Evolutionary conservation across 2,888 invertebrate species (phyloP).

Genomic region (Lapara coniferarum): DNA sequence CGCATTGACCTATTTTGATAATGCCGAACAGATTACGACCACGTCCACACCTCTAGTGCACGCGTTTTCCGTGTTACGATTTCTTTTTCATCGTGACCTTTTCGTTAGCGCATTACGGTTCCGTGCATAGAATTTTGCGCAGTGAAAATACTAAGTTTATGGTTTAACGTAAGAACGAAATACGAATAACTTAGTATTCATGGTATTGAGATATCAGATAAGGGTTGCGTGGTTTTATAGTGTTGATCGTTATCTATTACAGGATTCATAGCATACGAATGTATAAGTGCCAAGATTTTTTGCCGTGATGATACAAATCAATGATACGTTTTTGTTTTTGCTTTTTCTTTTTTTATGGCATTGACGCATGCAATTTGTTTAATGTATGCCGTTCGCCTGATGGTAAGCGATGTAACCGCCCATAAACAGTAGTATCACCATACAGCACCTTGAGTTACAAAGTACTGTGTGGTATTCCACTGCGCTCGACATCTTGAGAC

Average conservation of each 20-base stretch:
- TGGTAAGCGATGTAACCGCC: no score
- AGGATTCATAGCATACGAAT: no score
- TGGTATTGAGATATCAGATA: not conserved
- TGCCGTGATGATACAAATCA: no score
- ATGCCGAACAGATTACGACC: constrained; percentile 71
- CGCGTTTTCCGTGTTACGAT: constrained; percentile 41
- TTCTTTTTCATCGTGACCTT: constrained; percentile 30
- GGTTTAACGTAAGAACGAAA: constrained; percentile 1
- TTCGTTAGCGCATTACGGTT: constrained; percentile 25
- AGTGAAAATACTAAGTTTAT: constrained; percentile 21
- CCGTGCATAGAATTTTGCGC: constrained; percentile 16
- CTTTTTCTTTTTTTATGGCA: no score
- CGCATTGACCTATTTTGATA: constrained; percentile 82
- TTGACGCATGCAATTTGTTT: no score
- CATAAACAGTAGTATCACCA: no score
- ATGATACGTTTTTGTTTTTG: no score
- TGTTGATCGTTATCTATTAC: not conserved
- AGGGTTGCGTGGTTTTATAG: not conserved
- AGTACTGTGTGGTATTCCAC: no score
- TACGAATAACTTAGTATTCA: not conserved
- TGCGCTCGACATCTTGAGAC: no score
- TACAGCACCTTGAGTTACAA: no score
- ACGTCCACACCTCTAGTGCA: constrained; percentile 63
- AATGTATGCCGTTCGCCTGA: no score
- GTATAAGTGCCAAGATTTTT: no score